Conservation (phyloP, 2,888 invertebrate species). For the Rhaphigaster nebulosa region DNA sequence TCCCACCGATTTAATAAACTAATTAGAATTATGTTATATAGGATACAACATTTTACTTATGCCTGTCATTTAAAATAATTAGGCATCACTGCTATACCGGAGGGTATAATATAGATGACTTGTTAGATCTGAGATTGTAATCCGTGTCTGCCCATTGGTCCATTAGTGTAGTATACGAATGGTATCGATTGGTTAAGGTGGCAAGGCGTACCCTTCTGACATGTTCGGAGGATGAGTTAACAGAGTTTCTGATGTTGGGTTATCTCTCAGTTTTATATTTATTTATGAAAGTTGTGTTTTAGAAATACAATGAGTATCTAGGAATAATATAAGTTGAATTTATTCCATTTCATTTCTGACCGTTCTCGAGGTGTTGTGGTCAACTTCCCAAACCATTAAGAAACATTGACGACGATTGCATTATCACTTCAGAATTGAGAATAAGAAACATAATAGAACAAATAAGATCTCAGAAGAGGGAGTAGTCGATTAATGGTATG, state of each 20-base stretch:
- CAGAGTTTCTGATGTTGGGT: background rate
- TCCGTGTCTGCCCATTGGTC: background rate
- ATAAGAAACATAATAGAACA: too few relatives aligned
- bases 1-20: too few relatives aligned
- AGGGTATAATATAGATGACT: background rate
- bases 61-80: slow-evolving; percentile 5
- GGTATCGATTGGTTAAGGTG: background rate
- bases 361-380: too few relatives aligned
- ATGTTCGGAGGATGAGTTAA: background rate
- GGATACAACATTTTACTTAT: background rate
- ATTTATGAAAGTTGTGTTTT: too few relatives aligned
- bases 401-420: too few relatives aligned
- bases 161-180: background rate
- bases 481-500: too few relatives aligned
- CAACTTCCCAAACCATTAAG: too few relatives aligned
- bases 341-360: too few relatives aligned
- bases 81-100: background rate
- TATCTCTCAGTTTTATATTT: background rate
- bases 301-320: too few relatives aligned
- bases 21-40: background rate
- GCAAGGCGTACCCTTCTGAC: background rate
- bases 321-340: too few relatives aligned
- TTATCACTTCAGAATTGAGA: too few relatives aligned
- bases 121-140: background rate
- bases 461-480: too few relatives aligned